Conservation (phyloP, 2,888 invertebrate species). For the Melieria picta region DNA sequence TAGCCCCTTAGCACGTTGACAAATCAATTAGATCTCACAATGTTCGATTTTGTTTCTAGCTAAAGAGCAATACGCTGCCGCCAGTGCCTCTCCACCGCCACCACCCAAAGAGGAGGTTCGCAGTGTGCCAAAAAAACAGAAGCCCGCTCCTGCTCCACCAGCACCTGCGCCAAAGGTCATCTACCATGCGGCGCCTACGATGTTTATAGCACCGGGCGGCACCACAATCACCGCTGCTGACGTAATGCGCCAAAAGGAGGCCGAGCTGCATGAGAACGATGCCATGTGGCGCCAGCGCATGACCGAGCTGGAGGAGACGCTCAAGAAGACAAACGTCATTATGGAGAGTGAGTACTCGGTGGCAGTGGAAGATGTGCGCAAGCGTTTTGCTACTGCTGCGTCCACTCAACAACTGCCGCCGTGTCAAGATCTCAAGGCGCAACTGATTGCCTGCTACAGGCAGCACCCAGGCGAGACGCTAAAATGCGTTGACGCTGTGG, state of each 20-base stretch:
- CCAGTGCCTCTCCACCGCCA: constrained; percentile 27
- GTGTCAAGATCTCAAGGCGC: constrained; percentile 69
- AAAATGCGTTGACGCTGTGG: constrained; percentile 71
- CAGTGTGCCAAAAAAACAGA: constrained; percentile 33
- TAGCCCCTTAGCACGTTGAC: neutral
- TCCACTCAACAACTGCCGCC: constrained; percentile 66
- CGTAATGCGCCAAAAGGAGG: constrained; percentile 69
- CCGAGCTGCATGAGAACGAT: constrained; percentile 71
- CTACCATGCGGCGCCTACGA: constrained; percentile 50
- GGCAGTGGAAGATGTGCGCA: constrained; percentile 67
- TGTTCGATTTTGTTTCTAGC: constrained; percentile 31
- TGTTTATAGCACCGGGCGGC: constrained; percentile 54
- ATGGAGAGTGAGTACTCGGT: constrained; percentile 71
- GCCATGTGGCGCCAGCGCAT: constrained; percentile 72
- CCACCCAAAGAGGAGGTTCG: constrained; percentile 42
- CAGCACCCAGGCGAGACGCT: constrained; percentile 71
- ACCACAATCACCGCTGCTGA: constrained; percentile 62
- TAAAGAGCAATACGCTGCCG: constrained; percentile 42
- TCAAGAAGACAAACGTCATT: constrained; percentile 69
- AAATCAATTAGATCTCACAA: neutral
- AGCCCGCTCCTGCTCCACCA: constrained; percentile 34
- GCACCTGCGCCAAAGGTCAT: constrained; percentile 46
- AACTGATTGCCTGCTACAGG: constrained; percentile 72
- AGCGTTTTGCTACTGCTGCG: constrained; percentile 62
- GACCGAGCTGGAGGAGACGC: constrained; percentile 68